A percentile compares a stretch with the other conserved stretches of the same genome.
These are phyloP conservation scores for Bradysia coprophila DNA, from an alignment of 1,140 invertebrate species.

Conservation along the genomic window DNA sequence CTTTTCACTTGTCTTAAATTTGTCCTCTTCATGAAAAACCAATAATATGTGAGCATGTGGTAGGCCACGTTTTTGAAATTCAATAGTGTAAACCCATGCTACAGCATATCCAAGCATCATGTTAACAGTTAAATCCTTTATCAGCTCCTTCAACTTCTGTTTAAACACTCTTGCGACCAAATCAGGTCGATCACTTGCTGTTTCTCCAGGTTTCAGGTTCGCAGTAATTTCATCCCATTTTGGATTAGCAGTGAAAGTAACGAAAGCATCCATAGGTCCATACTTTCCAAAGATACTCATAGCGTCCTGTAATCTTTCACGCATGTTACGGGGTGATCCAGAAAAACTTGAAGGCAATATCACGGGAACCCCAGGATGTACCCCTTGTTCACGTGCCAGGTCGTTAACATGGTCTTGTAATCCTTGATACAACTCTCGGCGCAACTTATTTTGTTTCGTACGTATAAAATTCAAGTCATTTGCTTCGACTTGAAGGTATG, in stretches of 20 bases:
- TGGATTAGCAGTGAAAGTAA: slow-evolving; percentile 29
- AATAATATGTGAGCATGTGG: not conserved
- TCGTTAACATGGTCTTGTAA: not conserved
- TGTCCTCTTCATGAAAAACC: not conserved
- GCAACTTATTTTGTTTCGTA: not conserved
- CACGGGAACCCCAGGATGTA: slow-evolving; percentile 14
- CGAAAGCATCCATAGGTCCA: slow-evolving; percentile 22
- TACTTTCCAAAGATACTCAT: slow-evolving; percentile 27
- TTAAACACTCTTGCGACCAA: slow-evolving; percentile 26
- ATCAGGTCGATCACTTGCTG: slow-evolving; percentile 15
- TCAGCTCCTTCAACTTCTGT: slow-evolving; percentile 26
- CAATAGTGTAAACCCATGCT: slow-evolving; percentile 28
- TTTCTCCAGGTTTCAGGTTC: slow-evolving; percentile 16
- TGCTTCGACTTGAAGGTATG: not conserved
- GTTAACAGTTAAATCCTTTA: slow-evolving; percentile 24
- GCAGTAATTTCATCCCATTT: slow-evolving; percentile 23
- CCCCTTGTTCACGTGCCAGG: slow-evolving; percentile 10
- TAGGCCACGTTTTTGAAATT: slow-evolving; percentile 4
- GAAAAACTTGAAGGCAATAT: slow-evolving; percentile 24
- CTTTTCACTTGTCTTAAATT: slow-evolving; percentile 9
- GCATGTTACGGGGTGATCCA: slow-evolving; percentile 24
- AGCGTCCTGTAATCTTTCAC: slow-evolving; percentile 27
- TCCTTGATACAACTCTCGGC: not conserved
- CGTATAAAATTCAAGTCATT: not conserved
- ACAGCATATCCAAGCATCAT: slow-evolving; percentile 16